Evolutionary conservation across 2,888 invertebrate species (phyloP), one percentile per base, ranked within the genome.

Genomic region (Amphipyra tragopoginis): DNA sequence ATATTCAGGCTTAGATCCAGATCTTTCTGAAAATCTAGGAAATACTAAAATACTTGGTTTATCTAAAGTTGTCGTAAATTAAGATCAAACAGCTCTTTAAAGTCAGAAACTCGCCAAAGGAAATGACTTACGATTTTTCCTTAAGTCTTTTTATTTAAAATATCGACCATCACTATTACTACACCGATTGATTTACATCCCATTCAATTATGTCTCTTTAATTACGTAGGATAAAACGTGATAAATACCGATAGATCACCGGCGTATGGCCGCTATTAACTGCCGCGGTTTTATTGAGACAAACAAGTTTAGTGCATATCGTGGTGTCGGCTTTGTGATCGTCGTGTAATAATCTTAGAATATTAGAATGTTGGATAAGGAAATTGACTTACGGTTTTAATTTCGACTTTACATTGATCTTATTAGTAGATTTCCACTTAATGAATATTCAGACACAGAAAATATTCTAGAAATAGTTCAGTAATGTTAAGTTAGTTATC

Each of bases 271-370:
- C 47, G 66, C 71, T 72, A 80, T 81, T 81, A 83, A 77, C 65
- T 72, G 67, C 39, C 54, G 60, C 50, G 45, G 65, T 72, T 81
- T 80, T 83, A 83, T 80, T 57, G 74, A 76, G 72, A 81, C 77
- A 76, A 80, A 82, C 82, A 79, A 65, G 79, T 80, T 79, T 80
- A 80, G 62, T 79, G 77, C 76, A 66, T 71, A 61, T 51, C 66
- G 61, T 56, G 65, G 66, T 67, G 70, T 68, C 64, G 47, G 59
- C 56, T 59, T 71, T 70, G 72, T 59, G 66, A 62, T 55, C 34
- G 45, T 38, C 51, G 47, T 14, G 11, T 48, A 54, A 66, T 66
- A 48, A 14, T 13, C 6, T 0, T 14, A 1, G 65, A 64, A 0
- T 49, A 34, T 39, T 3, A 5, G 1, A 39, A 10, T 29, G 7